Base-by-base conservation (phyloP, 2,888 invertebrate genomes). In the Mythimna ferrago region DNA sequence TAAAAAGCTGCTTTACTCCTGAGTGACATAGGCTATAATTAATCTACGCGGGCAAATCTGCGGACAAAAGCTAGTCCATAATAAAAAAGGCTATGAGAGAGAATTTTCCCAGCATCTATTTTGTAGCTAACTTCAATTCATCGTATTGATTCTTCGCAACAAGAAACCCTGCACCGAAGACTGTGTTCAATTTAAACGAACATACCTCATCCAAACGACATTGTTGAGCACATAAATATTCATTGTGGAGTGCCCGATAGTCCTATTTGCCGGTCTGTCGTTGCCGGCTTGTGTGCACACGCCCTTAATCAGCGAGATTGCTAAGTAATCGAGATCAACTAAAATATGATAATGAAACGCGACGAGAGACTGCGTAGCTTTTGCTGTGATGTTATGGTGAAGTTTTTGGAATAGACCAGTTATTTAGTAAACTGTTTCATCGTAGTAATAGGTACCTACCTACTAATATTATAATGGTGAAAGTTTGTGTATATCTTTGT, bases 181-280 rank as follows among this genome's bases (percentile, higher is more conserved):
- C 84, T 78, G 64, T 77, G 82, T 86, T 75, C 78, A 83, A 84
- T 86, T 86, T 81, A 57, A 70, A 54, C 60, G 64, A 78, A 78
- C 85, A 84, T 88, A 88, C 84, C 83, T 86, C 86, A 84, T 88
- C 90, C 89, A 88, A 88, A 92, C 91, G 90, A 89, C 91, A 91
- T 91, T 85, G 88, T 85, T 89, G 82, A 81, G 81, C 79, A 82
- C 89, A 93, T 93, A 92, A 93, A 94, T 93, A 94, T 94, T 94
- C 93, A 95, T 94, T 89, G 92, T 87, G 83, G 78, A 83, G 87
- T 83, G 82, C 86, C 89, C 89, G 90, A 92, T 92, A 90, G 91
- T 87, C 91, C 93, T 93, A 94, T 95, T 95, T 94, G 91, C 93
- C 93, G 91, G 91, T 89, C 92, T 92, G 92, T 92, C 93, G 92